A percentile compares a stretch with the other conserved stretches of the same genome.
Conservation (phyloP, 2,888 invertebrate genomes). For the Amphipyra berbera region DNA sequence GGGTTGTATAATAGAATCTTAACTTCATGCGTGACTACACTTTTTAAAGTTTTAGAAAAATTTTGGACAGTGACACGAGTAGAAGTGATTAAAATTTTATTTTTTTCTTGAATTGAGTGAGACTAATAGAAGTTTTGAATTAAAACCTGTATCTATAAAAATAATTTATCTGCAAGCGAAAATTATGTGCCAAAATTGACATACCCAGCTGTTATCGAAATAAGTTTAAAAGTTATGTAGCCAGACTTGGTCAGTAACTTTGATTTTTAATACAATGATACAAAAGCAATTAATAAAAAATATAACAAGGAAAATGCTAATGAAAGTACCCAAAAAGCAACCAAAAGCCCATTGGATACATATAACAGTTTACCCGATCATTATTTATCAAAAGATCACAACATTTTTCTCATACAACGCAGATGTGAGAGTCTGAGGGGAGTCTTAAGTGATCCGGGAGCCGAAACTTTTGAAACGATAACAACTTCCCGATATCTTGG, state of each 20-base stretch:
- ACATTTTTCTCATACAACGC: conserved; percentile 52
- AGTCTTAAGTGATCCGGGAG: conserved; percentile 55
- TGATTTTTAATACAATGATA: no score
- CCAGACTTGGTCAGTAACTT: no score
- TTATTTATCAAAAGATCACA: conserved; percentile 48
- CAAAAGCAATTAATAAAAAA: conserved; percentile 6
- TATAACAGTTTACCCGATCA: conserved; percentile 31
- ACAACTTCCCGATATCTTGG: conserved; percentile 67
- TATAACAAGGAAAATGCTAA: conserved; percentile 10
- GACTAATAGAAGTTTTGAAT: no score
- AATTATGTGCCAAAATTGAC: no score
- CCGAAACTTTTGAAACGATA: conserved; percentile 64
- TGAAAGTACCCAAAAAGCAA: conserved; percentile 8
- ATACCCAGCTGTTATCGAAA: no score
- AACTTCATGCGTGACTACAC: conserved; percentile 32
- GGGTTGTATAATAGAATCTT: conserved; percentile 19
- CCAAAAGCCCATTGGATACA: conserved; percentile 22
- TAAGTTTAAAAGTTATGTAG: no score
- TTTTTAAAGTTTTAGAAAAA: neutral
- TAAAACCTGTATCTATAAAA: no score
- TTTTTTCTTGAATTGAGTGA: no score
- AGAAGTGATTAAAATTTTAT: no score
- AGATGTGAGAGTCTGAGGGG: conserved; percentile 49
- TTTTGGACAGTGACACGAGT: neutral
- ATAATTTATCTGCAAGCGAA: no score